A percentile compares a stretch with the other conserved stretches of the same genome.
Conservation (phyloP, 2,113 vertebrate species). For the Triplophysa siluroides region DNA sequence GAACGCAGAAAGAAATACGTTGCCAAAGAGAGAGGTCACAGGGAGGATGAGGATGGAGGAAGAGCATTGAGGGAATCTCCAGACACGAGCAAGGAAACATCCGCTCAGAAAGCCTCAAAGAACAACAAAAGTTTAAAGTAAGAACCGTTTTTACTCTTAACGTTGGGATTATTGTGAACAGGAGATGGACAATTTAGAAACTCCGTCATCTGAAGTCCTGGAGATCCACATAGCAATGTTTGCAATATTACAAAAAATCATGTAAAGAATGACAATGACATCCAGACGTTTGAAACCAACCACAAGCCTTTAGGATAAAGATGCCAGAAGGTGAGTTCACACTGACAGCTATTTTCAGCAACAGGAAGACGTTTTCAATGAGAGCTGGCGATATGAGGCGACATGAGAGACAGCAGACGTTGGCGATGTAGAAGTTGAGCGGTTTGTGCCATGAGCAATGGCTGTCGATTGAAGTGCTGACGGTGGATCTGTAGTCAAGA, state of each 20-base stretch:
- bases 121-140: constrained; percentile 84
- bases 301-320: background rate
- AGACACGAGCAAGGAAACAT: constrained; percentile 83
- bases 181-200: background rate
- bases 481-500: background rate
- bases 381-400: background rate
- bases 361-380: background rate
- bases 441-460: too few relatives aligned
- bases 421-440: background rate
- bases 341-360: background rate
- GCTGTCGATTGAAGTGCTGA: too few relatives aligned
- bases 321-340: background rate
- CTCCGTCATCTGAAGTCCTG: too few relatives aligned
- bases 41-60: constrained; percentile 75
- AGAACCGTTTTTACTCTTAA: constrained; percentile 42
- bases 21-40: constrained; percentile 82
- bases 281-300: background rate
- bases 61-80: constrained; percentile 80
- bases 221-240: too few relatives aligned
- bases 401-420: background rate
- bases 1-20: constrained; percentile 92
- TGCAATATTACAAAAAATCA: too few relatives aligned
- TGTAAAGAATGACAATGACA: too few relatives aligned
- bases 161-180: background rate
- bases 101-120: constrained; percentile 86